Evolutionary conservation across 2,113 vertebrate species (phyloP).

Genomic region (Mellivora capensis): DNA sequence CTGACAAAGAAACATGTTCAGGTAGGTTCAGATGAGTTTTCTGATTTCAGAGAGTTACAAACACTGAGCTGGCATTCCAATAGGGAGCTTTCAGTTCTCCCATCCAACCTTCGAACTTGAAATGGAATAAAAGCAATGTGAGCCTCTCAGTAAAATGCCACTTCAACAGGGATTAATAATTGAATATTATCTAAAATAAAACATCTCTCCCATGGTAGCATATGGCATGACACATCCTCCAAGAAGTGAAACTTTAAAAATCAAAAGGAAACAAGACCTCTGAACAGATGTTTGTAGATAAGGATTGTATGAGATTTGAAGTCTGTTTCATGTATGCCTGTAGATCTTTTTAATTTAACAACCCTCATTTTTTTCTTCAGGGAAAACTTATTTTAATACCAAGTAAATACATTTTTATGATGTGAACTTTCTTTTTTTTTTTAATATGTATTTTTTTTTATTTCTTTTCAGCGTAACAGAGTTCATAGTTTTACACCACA

Average conservation of each 20-base stretch:
- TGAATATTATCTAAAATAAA: neutral
- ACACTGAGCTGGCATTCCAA: neutral
- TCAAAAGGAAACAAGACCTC: neutral
- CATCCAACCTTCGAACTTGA: neutral
- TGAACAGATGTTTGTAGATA: neutral
- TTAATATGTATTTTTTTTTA: no score
- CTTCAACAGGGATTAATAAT: neutral
- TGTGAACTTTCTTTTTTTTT: no score
- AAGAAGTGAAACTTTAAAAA: neutral
- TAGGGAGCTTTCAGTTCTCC: neutral
- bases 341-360: neutral
- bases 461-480: no score
- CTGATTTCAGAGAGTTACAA: neutral
- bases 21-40: neutral
- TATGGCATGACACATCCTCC: neutral
- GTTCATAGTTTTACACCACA: no score
- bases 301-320: neutral
- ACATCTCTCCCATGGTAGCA: neutral
- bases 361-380: neutral
- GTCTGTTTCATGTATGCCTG: neutral
- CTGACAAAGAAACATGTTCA: neutral
- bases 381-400: neutral
- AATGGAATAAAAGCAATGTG: neutral
- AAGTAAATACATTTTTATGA: neutral
- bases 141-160: neutral